Conservation (phyloP, 2,113 vertebrate genomes). For the Cygnus atratus region DNA sequence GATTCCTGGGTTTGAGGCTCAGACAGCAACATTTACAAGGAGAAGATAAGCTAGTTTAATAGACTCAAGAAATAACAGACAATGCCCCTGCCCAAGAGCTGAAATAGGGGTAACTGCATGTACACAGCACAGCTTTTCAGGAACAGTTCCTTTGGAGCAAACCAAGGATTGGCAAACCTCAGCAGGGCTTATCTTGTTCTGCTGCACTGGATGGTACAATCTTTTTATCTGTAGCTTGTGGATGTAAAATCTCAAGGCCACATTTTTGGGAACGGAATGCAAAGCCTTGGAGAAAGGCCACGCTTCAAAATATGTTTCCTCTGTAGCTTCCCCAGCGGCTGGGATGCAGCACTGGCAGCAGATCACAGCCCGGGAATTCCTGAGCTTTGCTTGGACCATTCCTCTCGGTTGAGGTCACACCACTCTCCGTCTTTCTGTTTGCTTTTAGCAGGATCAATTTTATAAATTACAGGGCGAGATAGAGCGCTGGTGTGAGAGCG, state of each 20-base stretch:
- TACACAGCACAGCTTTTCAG: background rate
- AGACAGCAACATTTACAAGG: background rate
- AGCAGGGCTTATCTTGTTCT: background rate
- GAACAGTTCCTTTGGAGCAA: background rate
- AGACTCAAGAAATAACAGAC: background rate
- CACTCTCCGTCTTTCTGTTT: background rate
- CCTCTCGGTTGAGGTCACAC: background rate
- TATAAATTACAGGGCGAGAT: background rate
- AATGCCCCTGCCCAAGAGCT: background rate
- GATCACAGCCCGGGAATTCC: conserved; percentile 12
- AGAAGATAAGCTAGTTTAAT: background rate
- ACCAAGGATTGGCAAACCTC: background rate
- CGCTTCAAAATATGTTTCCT: background rate
- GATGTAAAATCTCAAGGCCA: background rate
- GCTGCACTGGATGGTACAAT: accelerated
- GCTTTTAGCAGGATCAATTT: background rate
- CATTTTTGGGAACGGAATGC: background rate
- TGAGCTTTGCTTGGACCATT: background rate
- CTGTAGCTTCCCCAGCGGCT: background rate
- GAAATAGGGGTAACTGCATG: background rate
- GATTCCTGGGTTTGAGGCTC: background rate
- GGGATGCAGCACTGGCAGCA: accelerated
- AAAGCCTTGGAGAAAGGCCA: conserved; percentile 2
- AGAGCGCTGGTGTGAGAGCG: accelerated
- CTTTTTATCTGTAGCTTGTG: background rate